Percentiles rank a stretch among this genome's conserved stretches.
Evolutionary conservation across 2,888 invertebrate genomes (phyloP).

Genomic region (Hypselothyrea guttata): DNA sequence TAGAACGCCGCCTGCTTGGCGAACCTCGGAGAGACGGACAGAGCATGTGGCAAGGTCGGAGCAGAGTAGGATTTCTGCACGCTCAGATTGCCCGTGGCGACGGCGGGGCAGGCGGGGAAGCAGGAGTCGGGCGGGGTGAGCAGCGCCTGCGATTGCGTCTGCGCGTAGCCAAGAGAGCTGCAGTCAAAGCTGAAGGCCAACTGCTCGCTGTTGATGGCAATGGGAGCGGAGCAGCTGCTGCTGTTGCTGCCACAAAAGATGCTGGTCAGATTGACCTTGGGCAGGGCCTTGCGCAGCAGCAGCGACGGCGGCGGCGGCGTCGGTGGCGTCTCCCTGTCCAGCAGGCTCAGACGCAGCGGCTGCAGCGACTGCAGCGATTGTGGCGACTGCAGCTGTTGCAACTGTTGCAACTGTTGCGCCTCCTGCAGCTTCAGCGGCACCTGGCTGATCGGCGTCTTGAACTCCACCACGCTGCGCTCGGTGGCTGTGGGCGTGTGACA

Average conservation of each 20-base stretch:
- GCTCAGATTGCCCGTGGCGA: constrained; percentile 53
- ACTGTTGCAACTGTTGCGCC: constrained; percentile 10
- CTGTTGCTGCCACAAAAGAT: constrained; percentile 73
- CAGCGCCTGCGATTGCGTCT: constrained; percentile 42
- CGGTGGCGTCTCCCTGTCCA: constrained; percentile 53
- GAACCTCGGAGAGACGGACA: constrained; percentile 81
- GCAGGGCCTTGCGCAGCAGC: constrained; percentile 71
- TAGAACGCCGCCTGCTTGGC: constrained; percentile 81
- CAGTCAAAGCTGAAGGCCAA: constrained; percentile 62
- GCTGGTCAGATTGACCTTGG: constrained; percentile 81
- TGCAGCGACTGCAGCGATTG: constrained; percentile 29
- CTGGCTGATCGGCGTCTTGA: constrained; percentile 73
- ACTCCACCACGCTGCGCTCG: constrained; percentile 59
- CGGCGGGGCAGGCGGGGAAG: not conserved
- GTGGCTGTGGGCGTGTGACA: constrained; percentile 5
- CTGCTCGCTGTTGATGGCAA: constrained; percentile 51
- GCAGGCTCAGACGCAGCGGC: constrained; percentile 54
- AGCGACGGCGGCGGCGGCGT: constrained; percentile 33
- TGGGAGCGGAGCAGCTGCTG: constrained; percentile 56
- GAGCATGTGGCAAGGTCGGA: constrained; percentile 81
- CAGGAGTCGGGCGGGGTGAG: constrained; percentile 48
- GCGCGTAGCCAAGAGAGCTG: constrained; percentile 41
- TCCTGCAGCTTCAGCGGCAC: constrained; percentile 58
- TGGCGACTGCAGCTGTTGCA: constrained; percentile 11
- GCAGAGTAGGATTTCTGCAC: constrained; percentile 82